Conservation (phyloP, 2,797 vertebrate genomes). For the Enteromius mattozi region DNA sequence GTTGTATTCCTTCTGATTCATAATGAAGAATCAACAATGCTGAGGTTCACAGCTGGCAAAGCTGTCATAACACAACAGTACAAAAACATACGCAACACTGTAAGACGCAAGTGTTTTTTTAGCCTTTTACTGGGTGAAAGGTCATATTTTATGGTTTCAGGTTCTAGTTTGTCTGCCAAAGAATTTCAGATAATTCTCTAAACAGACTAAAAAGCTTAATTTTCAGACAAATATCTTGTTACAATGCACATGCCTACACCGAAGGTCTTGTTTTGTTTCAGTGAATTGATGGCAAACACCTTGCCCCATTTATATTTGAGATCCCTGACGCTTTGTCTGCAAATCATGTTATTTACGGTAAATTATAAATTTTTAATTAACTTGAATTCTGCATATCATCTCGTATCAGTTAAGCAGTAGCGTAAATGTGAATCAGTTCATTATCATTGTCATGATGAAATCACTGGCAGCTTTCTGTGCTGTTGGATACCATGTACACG, state of each 20-base stretch:
- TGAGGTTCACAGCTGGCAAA: background rate
- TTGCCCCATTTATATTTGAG: background rate
- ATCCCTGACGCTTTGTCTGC: background rate
- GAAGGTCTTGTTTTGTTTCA: background rate
- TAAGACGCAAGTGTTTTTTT: background rate
- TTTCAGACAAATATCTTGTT: conserved; percentile 27
- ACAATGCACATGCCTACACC: background rate
- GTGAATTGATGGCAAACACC: background rate
- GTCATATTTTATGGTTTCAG: conserved; percentile 4
- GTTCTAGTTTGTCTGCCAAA: conserved; percentile 30
- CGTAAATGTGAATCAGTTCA: background rate
- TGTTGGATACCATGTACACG: background rate
- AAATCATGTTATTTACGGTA: background rate
- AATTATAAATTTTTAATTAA: background rate
- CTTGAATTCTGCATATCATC: background rate
- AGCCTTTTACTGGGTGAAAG: background rate
- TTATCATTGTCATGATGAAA: background rate
- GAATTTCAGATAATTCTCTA: conserved; percentile 28
- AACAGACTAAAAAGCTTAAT: conserved; percentile 34
- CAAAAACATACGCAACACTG: background rate
- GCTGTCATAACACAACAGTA: background rate
- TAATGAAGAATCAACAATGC: background rate
- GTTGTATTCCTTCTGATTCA: background rate
- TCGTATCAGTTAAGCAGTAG: background rate
- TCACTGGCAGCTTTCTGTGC: background rate